phyloP scores from a whole-genome alignment of 2,888 invertebrate genomes.

The Spisula subtruncata region DNA sequence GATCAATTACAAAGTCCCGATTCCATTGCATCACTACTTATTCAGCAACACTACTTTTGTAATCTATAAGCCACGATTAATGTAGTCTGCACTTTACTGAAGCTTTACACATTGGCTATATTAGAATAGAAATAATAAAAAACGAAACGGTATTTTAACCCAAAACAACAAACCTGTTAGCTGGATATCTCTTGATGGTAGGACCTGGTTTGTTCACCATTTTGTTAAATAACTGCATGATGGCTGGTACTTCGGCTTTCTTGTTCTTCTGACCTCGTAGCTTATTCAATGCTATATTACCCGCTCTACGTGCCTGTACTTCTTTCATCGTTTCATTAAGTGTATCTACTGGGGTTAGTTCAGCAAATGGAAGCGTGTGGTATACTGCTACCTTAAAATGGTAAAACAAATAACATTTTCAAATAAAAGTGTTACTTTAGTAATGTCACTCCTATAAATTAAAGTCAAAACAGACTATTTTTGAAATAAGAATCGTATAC shows the following conservation, averaged over 20 bases:
- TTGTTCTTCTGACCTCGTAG: conserved; percentile 54
- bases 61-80: no score
- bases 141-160: background rate
- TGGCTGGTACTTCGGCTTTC: conserved; percentile 61
- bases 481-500: no score
- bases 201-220: conserved; percentile 56
- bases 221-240: conserved; percentile 66
- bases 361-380: conserved; percentile 76
- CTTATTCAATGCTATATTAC: conserved; percentile 52
- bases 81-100: no score
- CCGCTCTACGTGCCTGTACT: conserved; percentile 66
- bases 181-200: conserved; percentile 43
- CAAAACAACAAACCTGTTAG: conserved; percentile 10
- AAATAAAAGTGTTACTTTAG: no score
- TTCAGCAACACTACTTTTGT: no score
- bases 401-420: background rate
- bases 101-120: no score
- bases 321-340: conserved; percentile 64
- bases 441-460: no score
- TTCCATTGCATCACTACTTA: no score
- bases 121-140: no score
- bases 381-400: conserved; percentile 76
- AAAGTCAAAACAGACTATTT: no score
- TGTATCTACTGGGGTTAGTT: conserved; percentile 71
- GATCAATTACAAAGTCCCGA: no score